These are phyloP conservation scores for Tuberolachnus salignus DNA, from an alignment of 2,888 invertebrate species.

Conservation along the genomic window DNA sequence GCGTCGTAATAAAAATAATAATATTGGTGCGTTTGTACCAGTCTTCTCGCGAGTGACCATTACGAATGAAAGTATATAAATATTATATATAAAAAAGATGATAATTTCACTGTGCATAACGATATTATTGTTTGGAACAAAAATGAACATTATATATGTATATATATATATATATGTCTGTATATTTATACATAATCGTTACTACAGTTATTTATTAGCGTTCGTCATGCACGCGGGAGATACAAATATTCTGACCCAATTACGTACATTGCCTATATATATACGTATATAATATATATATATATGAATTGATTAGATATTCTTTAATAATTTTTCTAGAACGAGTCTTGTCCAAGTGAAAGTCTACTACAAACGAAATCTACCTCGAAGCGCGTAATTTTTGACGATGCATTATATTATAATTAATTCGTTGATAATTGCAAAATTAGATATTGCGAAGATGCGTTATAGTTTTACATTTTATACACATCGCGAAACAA, in stretches of 20 bases:
- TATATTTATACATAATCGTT: too few species aligned
- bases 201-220: too few species aligned
- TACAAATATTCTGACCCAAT: constrained; percentile 21
- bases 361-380: constrained; percentile 17
- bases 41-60: too few species aligned
- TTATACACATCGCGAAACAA: too few species aligned
- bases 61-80: too few species aligned
- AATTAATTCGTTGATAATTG: background rate
- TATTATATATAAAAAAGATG: too few species aligned
- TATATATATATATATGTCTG: too few species aligned
- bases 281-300: background rate
- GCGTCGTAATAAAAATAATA: too few species aligned
- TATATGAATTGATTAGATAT: constrained; percentile 5
- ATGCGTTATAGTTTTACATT: background rate
- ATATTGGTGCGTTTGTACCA: too few species aligned
- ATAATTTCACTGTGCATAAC: too few species aligned
- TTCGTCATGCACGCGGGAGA: constrained; percentile 29
- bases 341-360: constrained; percentile 20
- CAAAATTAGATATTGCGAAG: background rate
- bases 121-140: too few species aligned
- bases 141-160: too few species aligned
- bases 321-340: constrained; percentile 18
- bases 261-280: background rate
- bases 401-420: background rate
- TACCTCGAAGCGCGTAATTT: constrained; percentile 13